Conservation (phyloP, 2,113 vertebrate species). For the Nesospiza acunhae region DNA sequence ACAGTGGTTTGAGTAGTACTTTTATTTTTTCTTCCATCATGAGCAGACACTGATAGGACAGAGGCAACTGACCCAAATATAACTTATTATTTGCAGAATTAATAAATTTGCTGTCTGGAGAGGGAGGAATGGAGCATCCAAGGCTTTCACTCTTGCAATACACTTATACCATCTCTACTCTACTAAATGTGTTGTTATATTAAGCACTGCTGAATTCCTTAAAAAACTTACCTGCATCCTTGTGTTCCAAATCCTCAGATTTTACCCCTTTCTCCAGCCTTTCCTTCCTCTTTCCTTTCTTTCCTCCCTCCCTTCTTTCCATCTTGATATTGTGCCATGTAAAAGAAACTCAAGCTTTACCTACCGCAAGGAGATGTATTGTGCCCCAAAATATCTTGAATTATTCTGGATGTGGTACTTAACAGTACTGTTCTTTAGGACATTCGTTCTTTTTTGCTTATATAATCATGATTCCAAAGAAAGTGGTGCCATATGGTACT, state of each 20-base stretch:
- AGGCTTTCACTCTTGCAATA: not conserved
- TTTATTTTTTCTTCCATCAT: not conserved
- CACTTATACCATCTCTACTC: not conserved
- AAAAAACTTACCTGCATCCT: not conserved
- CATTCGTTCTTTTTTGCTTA: not conserved
- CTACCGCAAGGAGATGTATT: not conserved
- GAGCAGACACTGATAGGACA: not conserved
- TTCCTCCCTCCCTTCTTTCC: not conserved
- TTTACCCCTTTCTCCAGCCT: not conserved
- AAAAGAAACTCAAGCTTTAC: not conserved
- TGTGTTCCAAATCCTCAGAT: not conserved
- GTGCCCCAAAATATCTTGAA: not conserved
- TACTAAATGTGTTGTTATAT: not conserved
- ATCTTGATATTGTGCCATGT: not conserved
- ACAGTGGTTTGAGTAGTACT: not conserved
- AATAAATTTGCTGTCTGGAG: not conserved
- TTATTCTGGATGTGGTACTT: not conserved
- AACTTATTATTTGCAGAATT: not conserved
- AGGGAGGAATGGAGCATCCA: not conserved
- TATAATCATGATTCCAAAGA: not conserved
- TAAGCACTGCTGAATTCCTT: not conserved
- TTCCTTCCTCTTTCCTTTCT: not conserved
- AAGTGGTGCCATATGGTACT: not conserved
- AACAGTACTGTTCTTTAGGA: not conserved
- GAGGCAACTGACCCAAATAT: not conserved